Base-by-base conservation (phyloP, 2,797 vertebrate genomes). In the Sebastes steindachneri region DNA sequence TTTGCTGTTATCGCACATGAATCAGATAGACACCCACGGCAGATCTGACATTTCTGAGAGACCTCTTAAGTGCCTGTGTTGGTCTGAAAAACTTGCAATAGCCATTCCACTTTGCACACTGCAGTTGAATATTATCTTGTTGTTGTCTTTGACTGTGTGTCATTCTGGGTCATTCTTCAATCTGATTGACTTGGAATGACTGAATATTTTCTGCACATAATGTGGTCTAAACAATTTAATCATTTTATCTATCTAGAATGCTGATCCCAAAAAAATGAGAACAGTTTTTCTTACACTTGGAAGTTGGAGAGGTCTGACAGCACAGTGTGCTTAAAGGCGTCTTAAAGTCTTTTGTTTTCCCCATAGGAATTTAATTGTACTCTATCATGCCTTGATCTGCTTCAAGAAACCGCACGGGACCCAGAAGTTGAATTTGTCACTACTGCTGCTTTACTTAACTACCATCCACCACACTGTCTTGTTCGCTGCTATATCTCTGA, bases 41-140 rank as follows among this genome's bases (percentile, higher is more conserved):
- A 45, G 48, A 69, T 29, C 62, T 73, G 65, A 25, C 41, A 31
- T 62, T 68, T 72, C 21, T 77, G 25, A 67, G 28, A 77, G 41
- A 71, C 54, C 68, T 66, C 55, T 23, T 15, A 58, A 81, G 73
- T 67, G 77, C 70, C 64, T n/a, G 28, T 23, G 64, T 41, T 67
- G 25, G 21, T 74, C 41, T 67, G 65, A 79, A 80, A 80, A 35
- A 55, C 57, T 77, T 77, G 77, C 55, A 84, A 58, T 25, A 60
- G 28, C 60, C 4, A 23, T 10, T 26, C 11, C 58, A 74, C 73
- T 83, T 37, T 45, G 31, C 5, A 53, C 48, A 33, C 33, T 31
- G 31, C 23, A 60, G 15, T 9, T 59, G 10, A 65, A 58, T 19
- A 21, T 5, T 5, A 6, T 35, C 28, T 64, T 37, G 9, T 33